Evolutionary conservation across 2,113 vertebrate genomes (phyloP).

Genomic region (Theristicus caerulescens): DNA sequence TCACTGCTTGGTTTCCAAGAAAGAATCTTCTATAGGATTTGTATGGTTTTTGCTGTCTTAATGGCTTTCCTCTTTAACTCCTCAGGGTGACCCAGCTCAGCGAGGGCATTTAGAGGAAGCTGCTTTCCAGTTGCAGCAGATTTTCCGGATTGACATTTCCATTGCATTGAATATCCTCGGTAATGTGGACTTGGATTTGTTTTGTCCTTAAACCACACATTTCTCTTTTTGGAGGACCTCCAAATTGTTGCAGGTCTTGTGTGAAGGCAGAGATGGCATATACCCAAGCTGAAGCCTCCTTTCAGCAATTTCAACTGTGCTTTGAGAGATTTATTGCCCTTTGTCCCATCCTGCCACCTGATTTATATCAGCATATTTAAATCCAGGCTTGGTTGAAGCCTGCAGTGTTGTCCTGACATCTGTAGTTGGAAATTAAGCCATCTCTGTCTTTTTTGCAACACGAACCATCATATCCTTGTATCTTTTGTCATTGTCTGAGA

Average conservation of each 20-base stretch:
- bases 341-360: slow-evolving; percentile 51
- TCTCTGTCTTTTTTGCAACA: slow-evolving; percentile 15
- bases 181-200: slow-evolving; percentile 62
- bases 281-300: slow-evolving; percentile 38
- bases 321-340: slow-evolving; percentile 47
- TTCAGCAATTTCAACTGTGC: slow-evolving; percentile 25
- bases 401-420: slow-evolving; percentile 25
- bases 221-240: slow-evolving; percentile 45
- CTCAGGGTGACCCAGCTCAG: slow-evolving; percentile 66
- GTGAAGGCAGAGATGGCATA: slow-evolving; percentile 35
- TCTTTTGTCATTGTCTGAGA: slow-evolving; percentile 31
- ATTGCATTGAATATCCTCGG: slow-evolving; percentile 94
- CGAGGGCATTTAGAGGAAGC: slow-evolving; percentile 78
- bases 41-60: not conserved
- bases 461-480: not conserved
- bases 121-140: slow-evolving; percentile 76
- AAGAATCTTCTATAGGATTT: not conserved
- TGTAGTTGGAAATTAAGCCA: slow-evolving; percentile 49
- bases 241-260: slow-evolving; percentile 42
- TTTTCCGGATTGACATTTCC: slow-evolving; percentile 82
- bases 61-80: slow-evolving; percentile 38
- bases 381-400: slow-evolving; percentile 10
- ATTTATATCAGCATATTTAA: slow-evolving; percentile 54
- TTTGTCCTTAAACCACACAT: slow-evolving; percentile 19
- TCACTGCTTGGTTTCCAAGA: not conserved